A percentile compares a stretch with the other conserved stretches of the same genome.
Evolutionary conservation across 2,888 invertebrate genomes (phyloP).

Genomic region (Adelognathus sp.): DNA sequence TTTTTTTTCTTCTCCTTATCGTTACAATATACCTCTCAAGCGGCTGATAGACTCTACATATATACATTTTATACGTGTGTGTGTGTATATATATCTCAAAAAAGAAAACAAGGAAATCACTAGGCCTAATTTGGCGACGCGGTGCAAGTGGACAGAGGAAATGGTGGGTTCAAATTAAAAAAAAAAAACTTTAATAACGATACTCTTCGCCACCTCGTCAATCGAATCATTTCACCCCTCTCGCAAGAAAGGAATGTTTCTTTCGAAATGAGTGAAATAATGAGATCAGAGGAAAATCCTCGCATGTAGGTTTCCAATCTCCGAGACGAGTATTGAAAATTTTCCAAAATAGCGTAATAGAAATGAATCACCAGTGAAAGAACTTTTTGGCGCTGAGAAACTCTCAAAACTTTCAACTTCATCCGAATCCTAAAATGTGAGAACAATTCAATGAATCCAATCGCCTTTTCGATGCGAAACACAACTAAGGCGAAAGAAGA

Average conservation of each 20-base stretch:
- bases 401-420: background rate
- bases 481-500: no score
- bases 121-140: conserved; percentile 80
- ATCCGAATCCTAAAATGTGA: background rate
- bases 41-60: conserved; percentile 76
- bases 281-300: no score
- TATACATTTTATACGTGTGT: conserved; percentile 70
- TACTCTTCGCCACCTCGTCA: background rate
- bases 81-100: conserved; percentile 68
- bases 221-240: background rate
- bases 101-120: conserved; percentile 74
- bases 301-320: no score
- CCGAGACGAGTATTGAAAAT: background rate
- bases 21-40: conserved; percentile 70
- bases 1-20: conserved; percentile 8
- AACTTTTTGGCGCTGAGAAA: background rate
- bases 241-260: no score
- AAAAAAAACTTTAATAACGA: background rate
- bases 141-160: conserved; percentile 60
- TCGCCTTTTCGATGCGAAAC: no score
- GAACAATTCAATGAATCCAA: background rate
- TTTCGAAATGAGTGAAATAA: no score
- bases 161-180: background rate
- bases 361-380: no score
- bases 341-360: background rate